Base-by-base conservation (phyloP, 2,113 vertebrate genomes). In the Hoplias malabaricus region DNA sequence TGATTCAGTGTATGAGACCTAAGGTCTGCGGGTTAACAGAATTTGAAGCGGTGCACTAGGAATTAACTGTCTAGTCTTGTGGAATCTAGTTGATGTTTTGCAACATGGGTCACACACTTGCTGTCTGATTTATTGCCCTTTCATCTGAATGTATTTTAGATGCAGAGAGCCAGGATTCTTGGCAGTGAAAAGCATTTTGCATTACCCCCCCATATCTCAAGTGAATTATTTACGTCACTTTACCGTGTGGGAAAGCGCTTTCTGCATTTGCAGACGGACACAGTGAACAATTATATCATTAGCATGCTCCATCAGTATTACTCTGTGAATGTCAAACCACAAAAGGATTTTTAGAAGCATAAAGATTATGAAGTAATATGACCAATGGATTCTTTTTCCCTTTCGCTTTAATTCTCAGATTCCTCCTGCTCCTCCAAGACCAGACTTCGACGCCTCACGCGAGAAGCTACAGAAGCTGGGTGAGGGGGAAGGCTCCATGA, bases 401-500 rank as follows among this genome's bases (percentile, higher is more conserved):
- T n/a, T 46, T 59, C 31, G n/a, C n/a, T 50, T 38, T 88, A 13
- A 31, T 27, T 25, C 86, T 76, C 70, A 99, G 98, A 99, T 99
- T 85, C 98, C 98, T 11, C 98, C 98, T 9, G 98, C 96, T 56
- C 97, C 98, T 53, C 98, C 98, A 54, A 93, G 95, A 86, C 98
- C 97, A 71, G 98, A 99, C 90, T 99, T 99, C 34, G 97, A 99
- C 90, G 96, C 98, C 2, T 99, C 98, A 77, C 94, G 98, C 85
- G 98, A 99, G 89, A 99, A 99, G 89, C 86, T 99, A 33, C 98
- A 99, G 92, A 98, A 99, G 79, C 93, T 99, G 72, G 98, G 98
- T 38, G 98, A 99, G 88, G 98, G 98, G 50, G 98, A 99, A 89
- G 97, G 97, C 7, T 99, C 98, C 8, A 98, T 99, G 98, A 99